These are phyloP conservation scores for Oligia latruncula DNA, from an alignment of 2,888 invertebrate genomes.

Conservation along the genomic window DNA sequence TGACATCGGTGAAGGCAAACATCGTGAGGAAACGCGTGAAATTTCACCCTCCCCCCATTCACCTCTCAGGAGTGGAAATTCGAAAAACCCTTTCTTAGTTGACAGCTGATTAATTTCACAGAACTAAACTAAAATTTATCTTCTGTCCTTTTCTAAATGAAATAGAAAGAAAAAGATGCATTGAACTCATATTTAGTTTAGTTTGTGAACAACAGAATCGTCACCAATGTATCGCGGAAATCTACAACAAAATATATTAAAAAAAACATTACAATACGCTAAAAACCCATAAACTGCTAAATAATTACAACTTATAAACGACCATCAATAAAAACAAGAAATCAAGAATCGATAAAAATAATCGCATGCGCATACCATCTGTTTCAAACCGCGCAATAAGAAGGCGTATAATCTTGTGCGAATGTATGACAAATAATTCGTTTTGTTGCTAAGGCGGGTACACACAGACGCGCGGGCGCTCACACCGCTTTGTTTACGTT, in stretches of 20 bases:
- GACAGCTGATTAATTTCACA: too few relatives aligned
- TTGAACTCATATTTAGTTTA: too few relatives aligned
- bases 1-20: too few relatives aligned
- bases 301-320: slow-evolving; percentile 21
- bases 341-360: slow-evolving; percentile 35
- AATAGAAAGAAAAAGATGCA: too few relatives aligned
- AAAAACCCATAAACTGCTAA: not conserved
- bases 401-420: slow-evolving; percentile 46
- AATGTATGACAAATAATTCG: slow-evolving; percentile 75
- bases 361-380: slow-evolving; percentile 37
- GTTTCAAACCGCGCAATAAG: slow-evolving; percentile 41
- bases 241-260: not conserved
- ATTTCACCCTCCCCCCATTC: too few relatives aligned
- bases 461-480: slow-evolving; percentile 70
- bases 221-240: not conserved
- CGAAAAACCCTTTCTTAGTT: too few relatives aligned
- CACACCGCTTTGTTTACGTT: slow-evolving; percentile 79
- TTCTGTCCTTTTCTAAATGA: too few relatives aligned
- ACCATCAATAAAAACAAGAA: slow-evolving; percentile 16
- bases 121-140: too few relatives aligned
- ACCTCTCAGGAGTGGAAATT: too few relatives aligned
- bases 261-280: slow-evolving; percentile 7
- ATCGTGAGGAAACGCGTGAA: too few relatives aligned
- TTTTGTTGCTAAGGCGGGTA: slow-evolving; percentile 74
- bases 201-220: too few relatives aligned